Conservation (phyloP, 2,888 invertebrate genomes). For the Morinoia aosen region DNA sequence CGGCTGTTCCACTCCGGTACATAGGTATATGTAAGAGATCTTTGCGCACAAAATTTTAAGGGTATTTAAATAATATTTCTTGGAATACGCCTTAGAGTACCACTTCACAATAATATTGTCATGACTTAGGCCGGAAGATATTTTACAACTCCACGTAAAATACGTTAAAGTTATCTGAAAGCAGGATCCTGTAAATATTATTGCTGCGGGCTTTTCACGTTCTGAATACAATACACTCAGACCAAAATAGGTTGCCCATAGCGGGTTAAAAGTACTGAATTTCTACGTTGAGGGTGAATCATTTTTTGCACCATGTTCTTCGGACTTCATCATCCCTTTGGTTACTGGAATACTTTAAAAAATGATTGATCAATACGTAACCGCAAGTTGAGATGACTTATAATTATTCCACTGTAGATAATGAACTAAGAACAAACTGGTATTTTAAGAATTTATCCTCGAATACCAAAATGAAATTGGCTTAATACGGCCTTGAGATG, state of each 20-base stretch:
- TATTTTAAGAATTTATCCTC: background rate
- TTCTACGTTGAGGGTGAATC: background rate
- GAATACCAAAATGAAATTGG: background rate
- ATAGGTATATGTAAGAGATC: too few species aligned
- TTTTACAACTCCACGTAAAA: too few species aligned
- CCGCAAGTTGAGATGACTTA: background rate
- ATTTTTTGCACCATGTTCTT: background rate
- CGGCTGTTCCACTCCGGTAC: too few species aligned
- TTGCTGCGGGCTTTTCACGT: background rate
- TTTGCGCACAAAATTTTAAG: too few species aligned
- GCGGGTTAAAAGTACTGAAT: background rate
- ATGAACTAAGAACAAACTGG: background rate
- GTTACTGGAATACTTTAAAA: background rate
- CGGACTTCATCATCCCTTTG: background rate
- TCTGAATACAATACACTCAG: background rate
- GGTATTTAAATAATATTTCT: too few species aligned
- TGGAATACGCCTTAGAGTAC: too few species aligned
- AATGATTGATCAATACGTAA: background rate
- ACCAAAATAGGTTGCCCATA: background rate
- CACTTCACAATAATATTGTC: too few species aligned
- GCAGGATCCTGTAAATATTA: background rate
- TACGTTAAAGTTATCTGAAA: background rate
- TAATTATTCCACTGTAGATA: background rate
- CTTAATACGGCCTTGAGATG: background rate
- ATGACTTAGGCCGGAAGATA: too few species aligned